These are phyloP conservation scores for Callionymus lyra DNA, from an alignment of 2,113 vertebrate genomes.

Conservation along the genomic window DNA sequence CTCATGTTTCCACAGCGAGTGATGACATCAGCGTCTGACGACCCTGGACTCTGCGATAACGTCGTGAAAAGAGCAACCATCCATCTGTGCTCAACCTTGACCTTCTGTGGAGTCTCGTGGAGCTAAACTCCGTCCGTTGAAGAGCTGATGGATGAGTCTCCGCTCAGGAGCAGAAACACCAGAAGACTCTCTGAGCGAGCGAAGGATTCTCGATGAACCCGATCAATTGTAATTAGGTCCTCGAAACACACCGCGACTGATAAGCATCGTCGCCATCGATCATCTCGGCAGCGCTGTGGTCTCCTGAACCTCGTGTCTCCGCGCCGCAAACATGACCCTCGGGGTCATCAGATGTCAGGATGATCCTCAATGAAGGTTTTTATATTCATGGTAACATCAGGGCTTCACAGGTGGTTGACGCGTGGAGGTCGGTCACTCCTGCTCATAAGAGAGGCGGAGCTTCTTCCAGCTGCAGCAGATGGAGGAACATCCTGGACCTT, in stretches of 20 bases:
- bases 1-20: no score
- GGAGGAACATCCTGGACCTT: no score
- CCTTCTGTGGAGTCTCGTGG: constrained; percentile 30
- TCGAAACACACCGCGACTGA: constrained; percentile 55
- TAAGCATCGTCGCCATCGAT: constrained; percentile 61
- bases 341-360: constrained; percentile 44
- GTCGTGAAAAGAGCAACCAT: constrained; percentile 25
- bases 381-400: no score
- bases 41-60: no score
- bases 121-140: constrained; percentile 10
- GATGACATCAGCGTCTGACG: no score
- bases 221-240: constrained; percentile 71
- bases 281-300: constrained; percentile 31
- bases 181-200: constrained; percentile 27
- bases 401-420: no score
- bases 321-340: constrained; percentile 39
- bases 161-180: constrained; percentile 32
- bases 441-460: no score
- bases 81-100: constrained; percentile 35
- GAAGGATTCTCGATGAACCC: constrained; percentile 49
- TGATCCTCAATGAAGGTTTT: no score
- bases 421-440: no score
- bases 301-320: constrained; percentile 28
- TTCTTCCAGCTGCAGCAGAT: no score
- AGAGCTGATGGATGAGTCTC: constrained; percentile 49